Base-by-base conservation (phyloP, 2,113 vertebrate species). In the Pelecanus crispus region DNA sequence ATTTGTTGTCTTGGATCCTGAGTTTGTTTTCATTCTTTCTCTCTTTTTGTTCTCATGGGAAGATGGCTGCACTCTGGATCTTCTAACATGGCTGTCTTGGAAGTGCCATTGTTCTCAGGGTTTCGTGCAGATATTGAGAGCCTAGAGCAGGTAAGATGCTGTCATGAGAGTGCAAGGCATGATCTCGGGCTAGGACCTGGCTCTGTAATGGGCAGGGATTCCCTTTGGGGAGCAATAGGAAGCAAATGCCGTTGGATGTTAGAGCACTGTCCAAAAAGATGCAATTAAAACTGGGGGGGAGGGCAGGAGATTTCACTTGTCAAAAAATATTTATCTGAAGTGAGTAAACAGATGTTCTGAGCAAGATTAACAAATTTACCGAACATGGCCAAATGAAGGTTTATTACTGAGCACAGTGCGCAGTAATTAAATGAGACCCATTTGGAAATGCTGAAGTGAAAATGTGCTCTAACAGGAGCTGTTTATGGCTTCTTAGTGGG, bases 61-160 rank as follows among this genome's bases (percentile, higher is more conserved):
- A 99, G 99, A 86, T 99, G 99, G 99, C 98, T 99, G 61, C 99
- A 99, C 77, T 98, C 98, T 22, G 99, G 99, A n/a, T 99, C 99
- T 34, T 99, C 99, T 49, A 99, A 99, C 97, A 99, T 99, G 99
- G 99, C 99, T 5, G 99, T 99, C 81, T 75, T 99, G 81, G 99
- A 99, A 81, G 98, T 99, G 88, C 98, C 99, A 1, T 97, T 99
- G 95, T 98, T 99, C 84, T 99, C 99, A 0, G 99, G 99, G 13
- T 99, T 99, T 94, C 97, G 97, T 88, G 98, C 98, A 10, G 98
- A 99, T 55, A 56, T 99, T 1, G 99, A 99, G 97, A 99, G 98
- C 94, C 98, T 99, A 73, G 99, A 99, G 95, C 98, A 98, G 98
- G 99, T 99, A 95, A 68, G 95, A 58, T 6, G 21, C 3, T 18